Evolutionary conservation across 92 coral and sea anemone species (phyloP).

Genomic region (Phenganax marumi): DNA sequence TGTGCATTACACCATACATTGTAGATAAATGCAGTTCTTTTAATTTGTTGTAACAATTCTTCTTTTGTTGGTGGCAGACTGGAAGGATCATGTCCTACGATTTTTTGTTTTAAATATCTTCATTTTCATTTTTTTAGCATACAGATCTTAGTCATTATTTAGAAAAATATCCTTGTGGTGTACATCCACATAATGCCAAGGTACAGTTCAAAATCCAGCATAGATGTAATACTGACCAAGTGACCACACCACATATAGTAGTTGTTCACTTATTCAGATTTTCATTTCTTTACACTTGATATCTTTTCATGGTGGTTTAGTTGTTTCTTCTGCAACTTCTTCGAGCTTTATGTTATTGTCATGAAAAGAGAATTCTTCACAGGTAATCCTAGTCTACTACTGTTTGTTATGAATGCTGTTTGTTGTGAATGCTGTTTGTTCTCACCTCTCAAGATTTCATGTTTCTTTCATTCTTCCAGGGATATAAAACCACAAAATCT

Average conservation of each 20-base stretch:
- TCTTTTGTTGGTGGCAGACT: no score
- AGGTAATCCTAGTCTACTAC: slow-evolving; percentile 55
- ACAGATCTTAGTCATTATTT: slow-evolving; percentile 86
- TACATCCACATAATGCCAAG: slow-evolving; percentile 81
- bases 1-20: no score
- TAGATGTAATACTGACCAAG: no score
- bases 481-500: slow-evolving; percentile 96
- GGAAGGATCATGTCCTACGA: not conserved
- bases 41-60: no score
- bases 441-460: not conserved
- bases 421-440: not conserved
- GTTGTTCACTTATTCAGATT: no score
- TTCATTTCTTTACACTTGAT: no score
- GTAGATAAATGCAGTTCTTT: no score
- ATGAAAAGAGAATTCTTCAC: slow-evolving; percentile 87
- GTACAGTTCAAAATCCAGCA: slow-evolving; percentile 41
- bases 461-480: slow-evolving; percentile 45
- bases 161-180: slow-evolving; percentile 86
- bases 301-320: slow-evolving; percentile 44
- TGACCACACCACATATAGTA: no score
- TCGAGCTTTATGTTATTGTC: slow-evolving; percentile 86
- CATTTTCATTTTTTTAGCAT: slow-evolving; percentile 53
- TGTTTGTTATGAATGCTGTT: not conserved
- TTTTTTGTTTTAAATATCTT: not conserved
- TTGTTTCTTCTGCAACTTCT: slow-evolving; percentile 79